phyloP scores from a whole-genome alignment of 2,888 invertebrate species.

The Mesochorus sp. region DNA sequence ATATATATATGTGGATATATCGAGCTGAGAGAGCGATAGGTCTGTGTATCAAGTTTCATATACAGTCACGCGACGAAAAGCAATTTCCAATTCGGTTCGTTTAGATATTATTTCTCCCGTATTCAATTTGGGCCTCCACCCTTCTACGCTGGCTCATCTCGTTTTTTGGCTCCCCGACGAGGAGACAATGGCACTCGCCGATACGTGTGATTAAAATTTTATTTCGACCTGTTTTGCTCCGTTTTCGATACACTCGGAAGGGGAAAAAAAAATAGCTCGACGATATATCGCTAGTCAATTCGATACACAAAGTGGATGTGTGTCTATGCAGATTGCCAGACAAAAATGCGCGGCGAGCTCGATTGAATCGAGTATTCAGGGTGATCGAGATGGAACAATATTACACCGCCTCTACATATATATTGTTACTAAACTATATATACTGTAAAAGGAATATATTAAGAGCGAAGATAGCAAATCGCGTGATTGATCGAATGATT shows the following conservation, averaged over 20 bases:
- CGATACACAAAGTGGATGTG: conserved; percentile 17
- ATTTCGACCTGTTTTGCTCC: conserved; percentile 39
- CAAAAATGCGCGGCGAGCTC: neutral
- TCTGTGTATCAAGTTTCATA: conserved; percentile 45
- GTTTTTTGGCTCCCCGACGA: conserved; percentile 31
- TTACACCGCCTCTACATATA: neutral
- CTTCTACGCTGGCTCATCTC: conserved; percentile 14
- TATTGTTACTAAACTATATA: neutral
- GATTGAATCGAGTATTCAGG: neutral
- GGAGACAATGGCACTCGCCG: conserved; percentile 48
- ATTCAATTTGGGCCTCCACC: conserved; percentile 9
- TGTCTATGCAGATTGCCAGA: no score
- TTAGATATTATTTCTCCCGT: conserved; percentile 48
- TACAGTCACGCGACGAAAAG: conserved; percentile 49
- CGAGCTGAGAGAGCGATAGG: neutral
- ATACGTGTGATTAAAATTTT: conserved; percentile 56
- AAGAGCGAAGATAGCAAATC: no score
- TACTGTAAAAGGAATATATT: no score
- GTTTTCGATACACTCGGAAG: neutral
- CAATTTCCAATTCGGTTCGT: conserved; percentile 52
- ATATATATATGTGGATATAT: neutral
- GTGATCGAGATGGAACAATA: neutral
- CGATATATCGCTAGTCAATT: conserved; percentile 54
- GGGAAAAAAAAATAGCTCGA: no score
- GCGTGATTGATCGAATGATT: no score